phyloP scores from a whole-genome alignment of 2,797 vertebrate genomes.

The Lophius americanus region DNA sequence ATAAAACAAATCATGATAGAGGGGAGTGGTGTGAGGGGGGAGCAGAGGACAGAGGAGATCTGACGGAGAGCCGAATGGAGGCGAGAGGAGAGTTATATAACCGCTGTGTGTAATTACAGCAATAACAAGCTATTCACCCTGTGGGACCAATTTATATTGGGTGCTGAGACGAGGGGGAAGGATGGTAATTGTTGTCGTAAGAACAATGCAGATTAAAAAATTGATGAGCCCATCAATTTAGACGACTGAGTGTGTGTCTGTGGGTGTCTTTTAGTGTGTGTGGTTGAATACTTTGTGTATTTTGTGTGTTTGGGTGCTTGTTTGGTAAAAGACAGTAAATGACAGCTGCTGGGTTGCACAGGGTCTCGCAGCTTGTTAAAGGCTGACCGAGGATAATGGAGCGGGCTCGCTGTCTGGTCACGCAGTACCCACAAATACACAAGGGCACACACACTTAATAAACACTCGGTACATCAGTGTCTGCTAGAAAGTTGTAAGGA shows the following conservation, averaged over 20 bases:
- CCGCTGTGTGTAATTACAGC: slow-evolving; percentile 52
- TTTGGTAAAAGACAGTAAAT: slow-evolving; percentile 46
- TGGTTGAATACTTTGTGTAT: slow-evolving; percentile 5
- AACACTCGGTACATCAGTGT: slow-evolving; percentile 9
- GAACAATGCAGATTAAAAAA: slow-evolving; percentile 56
- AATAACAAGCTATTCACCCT: slow-evolving; percentile 55
- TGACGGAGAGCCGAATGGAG: slow-evolving; percentile 27
- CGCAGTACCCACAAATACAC: slow-evolving; percentile 4
- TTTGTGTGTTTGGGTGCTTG: slow-evolving; percentile 20
- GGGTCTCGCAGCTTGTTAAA: slow-evolving; percentile 53
- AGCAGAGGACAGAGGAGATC: slow-evolving; percentile 9
- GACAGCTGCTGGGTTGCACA: slow-evolving; percentile 44
- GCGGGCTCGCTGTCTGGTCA: slow-evolving; percentile 19
- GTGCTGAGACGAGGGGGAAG: slow-evolving; percentile 40
- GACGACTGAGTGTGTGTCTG: slow-evolving; percentile 14
- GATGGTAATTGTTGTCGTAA: slow-evolving; percentile 43
- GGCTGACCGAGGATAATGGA: slow-evolving; percentile 43
- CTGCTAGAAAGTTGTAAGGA: slow-evolving; percentile 20
- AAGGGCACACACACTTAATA: slow-evolving; percentile 5
- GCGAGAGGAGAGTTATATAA: slow-evolving; percentile 36
- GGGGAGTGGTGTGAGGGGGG: background rate
- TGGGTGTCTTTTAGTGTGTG: slow-evolving; percentile 5
- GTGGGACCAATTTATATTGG: slow-evolving; percentile 50
- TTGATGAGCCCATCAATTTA: slow-evolving; percentile 52
- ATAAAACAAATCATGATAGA: slow-evolving; percentile 10